A percentile compares a stretch with the other conserved stretches of the same genome.
phyloP scores from a whole-genome alignment of 1,140 invertebrate genomes.

The Mercenaria mercenaria region DNA sequence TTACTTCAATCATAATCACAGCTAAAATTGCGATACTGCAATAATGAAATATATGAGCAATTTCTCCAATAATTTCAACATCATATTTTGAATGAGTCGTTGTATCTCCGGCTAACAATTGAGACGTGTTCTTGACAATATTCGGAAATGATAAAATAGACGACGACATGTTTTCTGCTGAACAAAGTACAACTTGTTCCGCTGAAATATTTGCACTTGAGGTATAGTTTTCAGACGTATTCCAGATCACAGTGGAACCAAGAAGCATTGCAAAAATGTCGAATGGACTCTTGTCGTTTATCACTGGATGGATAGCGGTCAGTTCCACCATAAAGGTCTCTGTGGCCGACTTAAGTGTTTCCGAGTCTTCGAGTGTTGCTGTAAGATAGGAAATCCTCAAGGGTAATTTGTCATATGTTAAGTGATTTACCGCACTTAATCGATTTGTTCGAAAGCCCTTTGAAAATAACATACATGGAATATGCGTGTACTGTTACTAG shows the following conservation, averaged over 20 bases:
- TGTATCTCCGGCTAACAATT: background rate
- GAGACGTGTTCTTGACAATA: background rate
- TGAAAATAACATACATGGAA: too few relatives aligned
- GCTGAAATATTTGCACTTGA: background rate
- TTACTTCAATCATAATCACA: slow-evolving; percentile 69
- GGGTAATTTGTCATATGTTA: too few relatives aligned
- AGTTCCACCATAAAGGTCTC: slow-evolving; percentile 60
- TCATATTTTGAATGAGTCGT: background rate
- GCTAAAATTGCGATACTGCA: slow-evolving; percentile 70
- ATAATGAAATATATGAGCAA: slow-evolving; percentile 73
- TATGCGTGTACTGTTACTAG: too few relatives aligned
- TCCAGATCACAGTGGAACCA: slow-evolving; percentile 64
- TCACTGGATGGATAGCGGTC: background rate
- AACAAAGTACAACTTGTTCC: background rate
- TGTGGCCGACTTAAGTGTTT: slow-evolving; percentile 66
- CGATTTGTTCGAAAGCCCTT: too few relatives aligned
- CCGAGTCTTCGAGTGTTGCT: slow-evolving; percentile 74
- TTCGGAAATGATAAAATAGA: background rate
- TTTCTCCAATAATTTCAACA: slow-evolving; percentile 62
- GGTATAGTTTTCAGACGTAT: background rate
- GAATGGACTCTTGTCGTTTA: slow-evolving; percentile 46
- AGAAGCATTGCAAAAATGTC: slow-evolving; percentile 73
- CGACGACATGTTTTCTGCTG: background rate
- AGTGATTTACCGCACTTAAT: too few relatives aligned
- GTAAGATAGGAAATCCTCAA: slow-evolving; percentile 50